These are phyloP conservation scores for Musca vetustissima DNA, from an alignment of 1,140 invertebrate genomes.

Conservation along the genomic window DNA sequence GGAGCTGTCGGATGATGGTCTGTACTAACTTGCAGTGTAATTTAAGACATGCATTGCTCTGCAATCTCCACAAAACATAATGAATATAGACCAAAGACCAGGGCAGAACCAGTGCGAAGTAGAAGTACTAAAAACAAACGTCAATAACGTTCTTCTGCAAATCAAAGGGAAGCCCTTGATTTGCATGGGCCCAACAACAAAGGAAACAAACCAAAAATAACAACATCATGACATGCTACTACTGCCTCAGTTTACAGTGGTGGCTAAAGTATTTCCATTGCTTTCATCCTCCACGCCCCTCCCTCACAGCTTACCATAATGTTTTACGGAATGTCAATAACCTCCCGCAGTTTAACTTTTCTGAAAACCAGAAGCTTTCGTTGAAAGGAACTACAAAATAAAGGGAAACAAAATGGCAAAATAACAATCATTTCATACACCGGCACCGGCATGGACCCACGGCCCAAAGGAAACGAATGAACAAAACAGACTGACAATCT, in stretches of 20 bases:
- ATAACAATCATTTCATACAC: no score
- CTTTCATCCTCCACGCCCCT: neutral
- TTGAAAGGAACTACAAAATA: no score
- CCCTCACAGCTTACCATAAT: neutral
- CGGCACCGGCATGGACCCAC: no score
- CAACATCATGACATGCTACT: no score
- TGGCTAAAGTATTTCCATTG: neutral
- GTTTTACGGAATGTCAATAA: conserved; percentile 8
- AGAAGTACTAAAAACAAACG: neutral
- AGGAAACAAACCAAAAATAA: no score
- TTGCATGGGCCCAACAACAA: neutral
- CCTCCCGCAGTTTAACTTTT: neutral
- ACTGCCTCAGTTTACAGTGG: no score
- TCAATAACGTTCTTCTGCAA: neutral
- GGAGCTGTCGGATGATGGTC: neutral
- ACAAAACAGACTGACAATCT: no score
- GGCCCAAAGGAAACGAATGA: no score
- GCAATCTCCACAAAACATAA: no score
- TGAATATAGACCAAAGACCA: no score
- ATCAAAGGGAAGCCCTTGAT: conserved; percentile 16
- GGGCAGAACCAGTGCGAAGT: neutral
- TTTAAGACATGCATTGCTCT: neutral
- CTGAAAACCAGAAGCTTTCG: neutral
- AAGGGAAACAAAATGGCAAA: no score
- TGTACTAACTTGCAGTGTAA: neutral